Base-by-base conservation (phyloP, 1,140 invertebrate genomes). In the Papilio machaon region DNA sequence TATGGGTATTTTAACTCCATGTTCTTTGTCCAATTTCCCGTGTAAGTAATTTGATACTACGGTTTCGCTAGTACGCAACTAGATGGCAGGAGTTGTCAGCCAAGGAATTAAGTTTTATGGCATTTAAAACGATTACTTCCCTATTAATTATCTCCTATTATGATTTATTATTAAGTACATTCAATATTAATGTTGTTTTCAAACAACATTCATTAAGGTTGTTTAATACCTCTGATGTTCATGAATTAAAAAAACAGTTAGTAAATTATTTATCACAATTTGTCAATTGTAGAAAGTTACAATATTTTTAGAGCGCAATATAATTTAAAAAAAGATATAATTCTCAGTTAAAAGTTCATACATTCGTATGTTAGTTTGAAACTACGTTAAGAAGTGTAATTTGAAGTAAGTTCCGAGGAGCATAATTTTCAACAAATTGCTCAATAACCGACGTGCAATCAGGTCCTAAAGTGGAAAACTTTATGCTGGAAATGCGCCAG, bases 401-500 rank as follows among this genome's bases (percentile, higher is more conserved):
- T 79, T 79, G 19, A 67, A 43, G 60, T 79, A 47, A 79, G 77
- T 67, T 30, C 58, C 35, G 17, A 46, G 60, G 58, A 67, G 58
- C 38, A 80, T 84, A 84, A 85, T 84, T 84, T 84, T 67, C 82
- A 81, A 83, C 82, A 84, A 84, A 85, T 81, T 83, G 80, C 84
- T 80, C 77, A 83, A 82, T 82, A 80, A 85, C 82, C 85, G 84
- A 82, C 85, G 82, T 84, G 84, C 85, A 85, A 87, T 89, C 84
- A 86, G 86, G 85, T 87, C 83, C 85, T 84, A 86, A 88, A 91
- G 87, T 86, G 86, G 86, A 84, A 87, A 89, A 90, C 82, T 90
- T 90, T 82, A 47, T 35, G 30, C 81, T 88, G 85, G 85, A 83
- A 74, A 76, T 47, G 43, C n/a, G 87, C 87, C 87, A 86, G 83